phyloP scores from a whole-genome alignment of 2,888 invertebrate species.

The Limnephilus lunatus region DNA sequence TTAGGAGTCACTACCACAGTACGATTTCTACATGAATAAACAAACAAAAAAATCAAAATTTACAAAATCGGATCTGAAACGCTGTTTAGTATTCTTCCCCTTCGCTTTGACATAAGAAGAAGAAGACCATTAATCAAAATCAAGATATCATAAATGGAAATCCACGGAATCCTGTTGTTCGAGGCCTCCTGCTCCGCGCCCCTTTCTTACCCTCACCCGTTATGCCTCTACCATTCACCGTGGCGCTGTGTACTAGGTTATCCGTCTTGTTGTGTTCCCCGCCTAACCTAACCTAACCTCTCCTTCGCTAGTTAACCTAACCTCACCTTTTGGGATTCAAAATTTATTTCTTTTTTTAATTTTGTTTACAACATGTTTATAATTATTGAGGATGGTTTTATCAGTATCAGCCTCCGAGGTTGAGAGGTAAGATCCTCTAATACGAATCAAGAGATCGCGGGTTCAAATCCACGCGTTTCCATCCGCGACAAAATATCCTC shows the following conservation, averaged over 20 bases:
- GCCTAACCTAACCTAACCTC: slow-evolving; percentile 8
- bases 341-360: not conserved
- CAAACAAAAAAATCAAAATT: no score
- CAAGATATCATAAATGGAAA: slow-evolving; percentile 29
- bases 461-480: no score
- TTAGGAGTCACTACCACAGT: no score
- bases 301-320: not conserved
- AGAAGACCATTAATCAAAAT: slow-evolving; percentile 20
- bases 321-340: not conserved
- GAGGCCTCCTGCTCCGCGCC: not conserved
- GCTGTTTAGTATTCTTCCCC: not conserved
- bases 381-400: not conserved
- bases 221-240: not conserved
- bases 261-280: slow-evolving; percentile 4
- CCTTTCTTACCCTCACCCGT: not conserved
- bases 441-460: no score
- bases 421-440: no score
- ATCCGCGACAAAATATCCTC: no score
- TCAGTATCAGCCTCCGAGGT: no score
- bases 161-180: slow-evolving; percentile 17
- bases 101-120: not conserved
- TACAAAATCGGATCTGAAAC: not conserved
- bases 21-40: no score
- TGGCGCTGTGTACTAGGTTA: not conserved
- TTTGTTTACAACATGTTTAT: not conserved